A percentile compares a stretch with the other conserved stretches of the same genome.
These are phyloP conservation scores for Gonioctena quinquepunctata DNA, from an alignment of 1,140 invertebrate species.

Conservation along the genomic window DNA sequence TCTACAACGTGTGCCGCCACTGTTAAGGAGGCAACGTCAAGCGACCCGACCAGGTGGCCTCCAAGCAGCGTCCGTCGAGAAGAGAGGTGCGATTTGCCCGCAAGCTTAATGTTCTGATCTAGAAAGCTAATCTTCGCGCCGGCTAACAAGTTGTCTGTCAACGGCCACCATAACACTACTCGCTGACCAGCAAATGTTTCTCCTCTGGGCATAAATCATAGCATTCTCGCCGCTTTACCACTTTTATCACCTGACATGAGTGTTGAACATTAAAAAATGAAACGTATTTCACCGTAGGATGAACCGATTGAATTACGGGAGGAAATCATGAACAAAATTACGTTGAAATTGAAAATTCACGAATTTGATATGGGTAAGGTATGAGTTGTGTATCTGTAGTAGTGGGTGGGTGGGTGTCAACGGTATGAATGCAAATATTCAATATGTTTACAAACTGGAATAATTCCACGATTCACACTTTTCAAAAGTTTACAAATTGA, in stretches of 20 bases:
- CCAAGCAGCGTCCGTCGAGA: not conserved
- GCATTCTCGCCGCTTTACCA: not conserved
- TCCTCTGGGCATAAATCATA: constrained; percentile 22
- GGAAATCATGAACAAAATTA: no score
- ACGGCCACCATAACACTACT: constrained; percentile 20
- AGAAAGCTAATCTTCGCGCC: constrained; percentile 26
- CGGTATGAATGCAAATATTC: no score
- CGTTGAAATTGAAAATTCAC: no score
- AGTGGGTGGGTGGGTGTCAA: no score
- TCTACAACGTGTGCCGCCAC: not conserved
- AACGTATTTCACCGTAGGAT: not conserved
- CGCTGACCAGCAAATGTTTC: constrained; percentile 2
- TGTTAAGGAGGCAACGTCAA: not conserved
- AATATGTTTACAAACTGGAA: no score
- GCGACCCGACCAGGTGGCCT: constrained; percentile 15
- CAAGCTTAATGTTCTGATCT: constrained; percentile 23
- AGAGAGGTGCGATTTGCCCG: constrained; percentile 25
- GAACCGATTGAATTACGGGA: no score
- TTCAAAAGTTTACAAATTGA: no score
- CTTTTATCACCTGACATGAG: constrained; percentile 12
- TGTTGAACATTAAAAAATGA: constrained; percentile 22
- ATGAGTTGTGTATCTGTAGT: no score
- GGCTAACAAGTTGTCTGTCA: constrained; percentile 34
- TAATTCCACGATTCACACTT: no score
- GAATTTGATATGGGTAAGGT: no score